Conservation (phyloP, 2,888 invertebrate species). For the Heteropelma amictum region DNA sequence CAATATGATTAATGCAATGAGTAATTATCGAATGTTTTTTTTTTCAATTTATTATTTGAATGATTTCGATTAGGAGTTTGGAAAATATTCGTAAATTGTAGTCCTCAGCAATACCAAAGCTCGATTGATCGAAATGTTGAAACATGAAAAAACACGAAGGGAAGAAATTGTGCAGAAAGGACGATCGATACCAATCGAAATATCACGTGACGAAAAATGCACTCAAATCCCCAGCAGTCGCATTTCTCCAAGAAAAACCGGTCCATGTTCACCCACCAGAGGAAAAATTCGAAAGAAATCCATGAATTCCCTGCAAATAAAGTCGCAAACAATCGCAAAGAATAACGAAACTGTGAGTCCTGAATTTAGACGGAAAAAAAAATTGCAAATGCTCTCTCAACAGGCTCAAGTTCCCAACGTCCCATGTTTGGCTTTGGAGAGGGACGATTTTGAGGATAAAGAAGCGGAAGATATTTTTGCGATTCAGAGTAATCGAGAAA, state of each 20-base stretch:
- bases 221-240: constrained; percentile 12
- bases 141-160: constrained; percentile 50
- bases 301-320: neutral
- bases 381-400: constrained; percentile 8
- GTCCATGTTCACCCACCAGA: neutral
- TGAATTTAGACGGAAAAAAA: neutral
- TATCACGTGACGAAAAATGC: constrained; percentile 9
- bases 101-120: constrained; percentile 50
- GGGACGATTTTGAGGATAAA: neutral
- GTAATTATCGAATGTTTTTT: neutral
- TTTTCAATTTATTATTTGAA: neutral
- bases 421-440: constrained; percentile 14
- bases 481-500: neutral
- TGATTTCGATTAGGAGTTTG: too few relatives aligned
- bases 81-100: neutral
- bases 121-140: constrained; percentile 60
- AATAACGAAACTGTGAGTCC: neutral
- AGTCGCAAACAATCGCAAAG: constrained; percentile 4
- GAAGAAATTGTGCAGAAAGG: neutral
- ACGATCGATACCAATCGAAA: neutral
- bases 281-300: constrained; percentile 1
- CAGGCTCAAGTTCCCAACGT: too few relatives aligned
- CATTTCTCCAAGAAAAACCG: neutral
- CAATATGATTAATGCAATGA: neutral
- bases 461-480: neutral